Conservation (phyloP, 2,888 invertebrate species). For the Synanthedon tipuliformis region DNA sequence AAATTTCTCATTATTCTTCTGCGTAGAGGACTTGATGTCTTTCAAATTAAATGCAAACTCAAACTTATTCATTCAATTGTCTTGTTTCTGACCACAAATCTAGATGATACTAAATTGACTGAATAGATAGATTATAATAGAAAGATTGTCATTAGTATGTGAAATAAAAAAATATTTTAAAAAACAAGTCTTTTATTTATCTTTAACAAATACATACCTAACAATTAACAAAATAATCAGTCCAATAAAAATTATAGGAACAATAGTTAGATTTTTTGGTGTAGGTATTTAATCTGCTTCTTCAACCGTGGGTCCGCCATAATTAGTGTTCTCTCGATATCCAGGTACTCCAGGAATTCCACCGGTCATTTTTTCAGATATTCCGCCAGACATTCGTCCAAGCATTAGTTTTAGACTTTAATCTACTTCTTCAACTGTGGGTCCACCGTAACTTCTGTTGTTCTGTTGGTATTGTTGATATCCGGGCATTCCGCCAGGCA, state of each 20-base stretch:
- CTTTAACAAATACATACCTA: too few relatives aligned
- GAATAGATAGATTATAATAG: too few relatives aligned
- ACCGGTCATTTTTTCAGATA: neutral
- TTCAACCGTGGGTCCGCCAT: constrained; percentile 3
- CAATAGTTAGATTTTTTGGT: neutral
- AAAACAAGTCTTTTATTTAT: too few relatives aligned
- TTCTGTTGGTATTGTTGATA: neutral
- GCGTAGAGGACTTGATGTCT: too few relatives aligned
- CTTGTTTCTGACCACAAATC: too few relatives aligned
- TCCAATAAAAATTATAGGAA: neutral
- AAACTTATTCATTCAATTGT: too few relatives aligned
- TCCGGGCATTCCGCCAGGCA: constrained; percentile 8
- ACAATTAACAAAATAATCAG: too few relatives aligned
- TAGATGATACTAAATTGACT: too few relatives aligned
- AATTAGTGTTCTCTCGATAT: neutral
- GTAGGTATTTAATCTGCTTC: constrained; percentile 1
- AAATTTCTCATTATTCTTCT: too few relatives aligned
- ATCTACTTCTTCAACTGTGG: constrained; percentile 4
- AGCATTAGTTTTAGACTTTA: constrained; percentile 10
- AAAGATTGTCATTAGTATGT: too few relatives aligned
- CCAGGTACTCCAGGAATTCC: neutral
- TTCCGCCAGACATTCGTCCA: neutral
- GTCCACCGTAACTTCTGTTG: neutral
- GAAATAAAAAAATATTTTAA: too few relatives aligned
- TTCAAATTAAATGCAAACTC: too few relatives aligned